Conservation (phyloP, 2,113 vertebrate genomes). For the Chaetorhynchus papuensis region DNA sequence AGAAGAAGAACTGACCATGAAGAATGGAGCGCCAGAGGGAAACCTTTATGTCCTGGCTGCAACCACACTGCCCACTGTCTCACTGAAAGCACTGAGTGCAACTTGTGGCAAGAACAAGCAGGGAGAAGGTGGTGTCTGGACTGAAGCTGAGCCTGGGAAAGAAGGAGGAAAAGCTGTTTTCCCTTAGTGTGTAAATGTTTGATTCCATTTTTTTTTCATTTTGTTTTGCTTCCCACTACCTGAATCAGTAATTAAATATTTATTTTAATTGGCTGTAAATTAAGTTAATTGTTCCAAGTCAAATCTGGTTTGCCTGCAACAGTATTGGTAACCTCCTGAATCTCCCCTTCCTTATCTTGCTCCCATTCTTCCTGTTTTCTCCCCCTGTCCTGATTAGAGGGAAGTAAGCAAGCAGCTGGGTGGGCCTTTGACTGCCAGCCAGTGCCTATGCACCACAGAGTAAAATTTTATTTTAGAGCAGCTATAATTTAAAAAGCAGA, state of each 20-base stretch:
- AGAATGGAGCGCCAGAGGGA: not conserved
- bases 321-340: not conserved
- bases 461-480: not conserved
- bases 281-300: not conserved
- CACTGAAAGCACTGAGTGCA: not conserved
- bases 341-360: not conserved
- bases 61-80: fast-evolving
- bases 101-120: not conserved
- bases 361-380: not conserved
- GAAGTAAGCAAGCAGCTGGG: not conserved
- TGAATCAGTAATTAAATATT: not conserved
- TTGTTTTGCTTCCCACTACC: not conserved
- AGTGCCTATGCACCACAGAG: not conserved
- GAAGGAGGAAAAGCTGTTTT: not conserved
- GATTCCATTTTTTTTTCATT: not conserved
- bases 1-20: not conserved
- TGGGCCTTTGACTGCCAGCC: not conserved
- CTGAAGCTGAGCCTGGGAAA: not conserved
- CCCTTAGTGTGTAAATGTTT: not conserved
- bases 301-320: not conserved
- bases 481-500: not conserved
- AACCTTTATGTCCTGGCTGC: not conserved
- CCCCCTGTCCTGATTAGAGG: not conserved
- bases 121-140: not conserved
- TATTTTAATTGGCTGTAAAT: not conserved